These are phyloP conservation scores for Balearica regulorum DNA, from an alignment of 2,797 vertebrate species.

Conservation along the genomic window DNA sequence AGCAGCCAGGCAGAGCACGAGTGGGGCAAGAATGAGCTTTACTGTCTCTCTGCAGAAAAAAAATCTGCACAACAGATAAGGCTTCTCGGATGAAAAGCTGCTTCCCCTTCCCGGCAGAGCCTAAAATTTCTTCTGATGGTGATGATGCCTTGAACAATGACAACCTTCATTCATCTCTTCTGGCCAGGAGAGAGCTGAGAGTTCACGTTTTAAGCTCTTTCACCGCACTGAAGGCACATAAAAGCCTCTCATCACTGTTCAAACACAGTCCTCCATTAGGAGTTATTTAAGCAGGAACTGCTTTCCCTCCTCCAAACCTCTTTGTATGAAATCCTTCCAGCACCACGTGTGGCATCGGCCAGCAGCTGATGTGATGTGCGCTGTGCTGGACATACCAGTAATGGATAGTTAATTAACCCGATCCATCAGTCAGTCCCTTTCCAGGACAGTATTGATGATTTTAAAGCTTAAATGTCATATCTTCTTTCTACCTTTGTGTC, in stretches of 20 bases:
- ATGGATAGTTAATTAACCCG: background rate
- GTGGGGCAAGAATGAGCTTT: background rate
- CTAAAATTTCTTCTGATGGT: constrained; percentile 41
- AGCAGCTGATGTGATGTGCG: background rate
- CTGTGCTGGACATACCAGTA: background rate
- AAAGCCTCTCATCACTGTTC: constrained; percentile 47
- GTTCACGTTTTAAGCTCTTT: constrained; percentile 49
- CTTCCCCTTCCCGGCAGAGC: background rate
- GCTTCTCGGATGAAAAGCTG: constrained; percentile 40
- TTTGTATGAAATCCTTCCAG: background rate
- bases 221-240: background rate
- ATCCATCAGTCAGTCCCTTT: background rate
- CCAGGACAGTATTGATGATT: background rate
- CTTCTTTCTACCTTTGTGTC: background rate
- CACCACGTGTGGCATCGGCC: background rate
- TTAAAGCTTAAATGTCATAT: background rate
- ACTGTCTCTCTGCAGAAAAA: background rate
- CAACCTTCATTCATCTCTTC: constrained; percentile 57
- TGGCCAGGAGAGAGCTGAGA: constrained; percentile 22
- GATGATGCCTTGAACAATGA: constrained; percentile 36
- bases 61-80: constrained; percentile 17
- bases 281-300: constrained; percentile 12
- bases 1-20: background rate
- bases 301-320: constrained; percentile 5
- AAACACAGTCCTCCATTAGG: constrained; percentile 27